Base-by-base conservation (phyloP, 2,888 invertebrate genomes). In the Drosophila niveifrons region DNA sequence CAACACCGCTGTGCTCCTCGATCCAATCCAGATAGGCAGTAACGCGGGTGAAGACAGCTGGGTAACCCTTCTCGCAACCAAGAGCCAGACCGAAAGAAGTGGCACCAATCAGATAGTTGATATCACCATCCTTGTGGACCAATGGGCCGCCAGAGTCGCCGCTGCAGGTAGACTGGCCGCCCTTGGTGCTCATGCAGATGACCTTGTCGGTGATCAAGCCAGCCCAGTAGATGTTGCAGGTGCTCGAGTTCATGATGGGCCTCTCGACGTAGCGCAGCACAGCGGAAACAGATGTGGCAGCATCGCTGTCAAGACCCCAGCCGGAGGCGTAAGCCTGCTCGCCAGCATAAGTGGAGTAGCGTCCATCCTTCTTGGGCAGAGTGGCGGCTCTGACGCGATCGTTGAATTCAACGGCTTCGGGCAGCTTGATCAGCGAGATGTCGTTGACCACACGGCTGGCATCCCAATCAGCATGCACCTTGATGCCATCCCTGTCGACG, bases 121-220 rank as follows among this genome's bases (percentile, higher is more conserved):
- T 73, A 91, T 93, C 73, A 1, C 75, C 82, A 2, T 86, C 84
- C 41, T 80, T 83, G 58, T 81, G 70, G 0, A 90, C 82, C 62
- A 91, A 70, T 15, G 91, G 91, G 28, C 91, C 91, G 29, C 91
- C 91, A 18, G 91, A 91, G 58, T 91, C 91, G 11, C 91, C 91
- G 62, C 82, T 86, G 65, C 91, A 91, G 46, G 92, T 91, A 39
- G 92, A 92, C 65, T 88, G 89, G 28, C 91, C 90, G 3, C 73
- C 78, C 46, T 78, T 78, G 34, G 92, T 92, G 59, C 84, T 90
- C 18, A 92, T 91, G 77, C 93, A 93, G 41, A 93, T 90, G 70
- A 77, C 72, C 0, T 75, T 69, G 3, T 79, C 66, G 43, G 53
- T 79, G 53, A 88, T 69, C 28, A 52, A 0, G 4, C 78, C 80